phyloP scores from a whole-genome alignment of 2,797 vertebrate genomes.

The Rhynchonycteris naso region DNA sequence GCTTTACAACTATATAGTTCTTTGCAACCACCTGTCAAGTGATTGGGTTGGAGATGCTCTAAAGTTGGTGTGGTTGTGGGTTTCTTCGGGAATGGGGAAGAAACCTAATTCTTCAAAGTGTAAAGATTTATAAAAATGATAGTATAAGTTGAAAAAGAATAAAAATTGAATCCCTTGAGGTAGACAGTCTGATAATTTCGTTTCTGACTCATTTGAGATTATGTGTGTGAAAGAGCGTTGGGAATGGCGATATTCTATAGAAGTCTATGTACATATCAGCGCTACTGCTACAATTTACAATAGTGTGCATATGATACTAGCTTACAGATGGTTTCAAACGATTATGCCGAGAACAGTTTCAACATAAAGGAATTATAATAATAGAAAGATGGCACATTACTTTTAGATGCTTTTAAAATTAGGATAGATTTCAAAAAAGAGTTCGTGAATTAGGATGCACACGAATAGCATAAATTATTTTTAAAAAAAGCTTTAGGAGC shows the following conservation, averaged over 20 bases:
- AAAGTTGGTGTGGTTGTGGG: not conserved
- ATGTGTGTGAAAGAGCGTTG: not conserved
- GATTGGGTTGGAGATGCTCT: not conserved
- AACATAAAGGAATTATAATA: not conserved
- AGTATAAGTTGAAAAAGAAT: not conserved
- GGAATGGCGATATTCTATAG: not conserved
- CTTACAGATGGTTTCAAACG: not conserved
- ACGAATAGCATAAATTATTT: not conserved
- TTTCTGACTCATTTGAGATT: not conserved
- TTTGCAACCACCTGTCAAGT: not conserved
- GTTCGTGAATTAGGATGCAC: not conserved
- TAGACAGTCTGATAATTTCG: not conserved
- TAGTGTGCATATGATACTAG: not conserved
- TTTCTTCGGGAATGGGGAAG: not conserved
- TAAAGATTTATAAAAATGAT: not conserved
- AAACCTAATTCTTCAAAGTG: not conserved
- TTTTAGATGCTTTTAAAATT: constrained; percentile 24
- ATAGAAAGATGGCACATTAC: not conserved
- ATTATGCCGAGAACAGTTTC: not conserved
- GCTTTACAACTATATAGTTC: not conserved
- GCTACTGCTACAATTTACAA: not conserved
- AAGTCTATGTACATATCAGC: not conserved
- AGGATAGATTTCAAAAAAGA: not conserved
- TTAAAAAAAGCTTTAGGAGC: not conserved
- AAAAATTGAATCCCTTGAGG: not conserved